phyloP scores from a whole-genome alignment of 2,113 vertebrate genomes.

The Diadophis punctatus region DNA sequence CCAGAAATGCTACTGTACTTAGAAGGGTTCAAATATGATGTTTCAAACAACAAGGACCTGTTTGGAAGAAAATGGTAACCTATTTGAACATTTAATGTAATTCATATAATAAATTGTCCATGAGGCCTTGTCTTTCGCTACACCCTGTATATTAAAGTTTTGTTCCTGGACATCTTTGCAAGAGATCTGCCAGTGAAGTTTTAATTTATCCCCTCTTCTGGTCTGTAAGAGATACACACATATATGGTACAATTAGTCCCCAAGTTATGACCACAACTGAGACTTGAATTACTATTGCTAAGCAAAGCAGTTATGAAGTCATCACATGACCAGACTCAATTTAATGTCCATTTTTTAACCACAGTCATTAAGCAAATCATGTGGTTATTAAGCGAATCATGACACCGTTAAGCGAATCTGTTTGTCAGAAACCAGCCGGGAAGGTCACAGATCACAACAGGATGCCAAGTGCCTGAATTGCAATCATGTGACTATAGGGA shows the following conservation, averaged over 20 bases:
- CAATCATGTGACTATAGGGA: neutral
- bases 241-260: neutral
- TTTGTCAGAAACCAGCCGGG: neutral
- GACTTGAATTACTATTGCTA: neutral
- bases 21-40: neutral
- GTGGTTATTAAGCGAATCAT: too few species aligned
- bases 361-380: neutral
- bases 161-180: neutral
- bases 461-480: neutral
- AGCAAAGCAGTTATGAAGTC: neutral
- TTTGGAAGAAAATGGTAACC: neutral
- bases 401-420: neutral
- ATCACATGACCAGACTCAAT: neutral
- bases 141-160: neutral
- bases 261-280: neutral
- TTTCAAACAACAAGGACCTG: neutral
- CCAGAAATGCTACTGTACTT: neutral
- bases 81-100: neutral
- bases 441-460: neutral
- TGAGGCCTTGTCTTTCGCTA: neutral
- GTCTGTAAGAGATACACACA: neutral
- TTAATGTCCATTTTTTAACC: too few species aligned
- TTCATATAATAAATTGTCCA: neutral
- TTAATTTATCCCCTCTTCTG: neutral
- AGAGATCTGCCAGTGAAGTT: neutral